Evolutionary conservation across 1,140 invertebrate species (phyloP).

Genomic region (Drosophila lacteicornis): DNA sequence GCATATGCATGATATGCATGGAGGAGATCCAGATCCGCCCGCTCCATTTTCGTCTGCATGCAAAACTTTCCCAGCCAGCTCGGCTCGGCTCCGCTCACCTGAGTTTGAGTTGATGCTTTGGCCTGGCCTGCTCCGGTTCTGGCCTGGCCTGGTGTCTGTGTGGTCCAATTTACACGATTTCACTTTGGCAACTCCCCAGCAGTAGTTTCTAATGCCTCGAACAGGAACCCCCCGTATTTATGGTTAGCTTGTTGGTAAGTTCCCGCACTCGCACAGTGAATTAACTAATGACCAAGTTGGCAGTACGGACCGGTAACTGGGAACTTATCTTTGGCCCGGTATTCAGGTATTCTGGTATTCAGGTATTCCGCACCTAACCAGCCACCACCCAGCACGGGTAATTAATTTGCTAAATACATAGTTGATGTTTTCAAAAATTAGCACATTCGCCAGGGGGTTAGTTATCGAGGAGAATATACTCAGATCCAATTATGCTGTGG

Average conservation of each 20-base stretch:
- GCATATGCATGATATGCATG: constrained; percentile 53
- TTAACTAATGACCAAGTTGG: constrained; percentile 76
- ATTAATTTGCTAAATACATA: constrained; percentile 66
- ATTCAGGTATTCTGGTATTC: not conserved
- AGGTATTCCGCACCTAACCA: constrained; percentile 43
- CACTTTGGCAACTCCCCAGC: constrained; percentile 58
- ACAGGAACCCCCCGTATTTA: constrained; percentile 51
- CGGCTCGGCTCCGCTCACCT: constrained; percentile 24
- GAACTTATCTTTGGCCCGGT: constrained; percentile 24
- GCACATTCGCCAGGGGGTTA: constrained; percentile 25
- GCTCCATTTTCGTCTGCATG: constrained; percentile 49
- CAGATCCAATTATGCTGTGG: not conserved
- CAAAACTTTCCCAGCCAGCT: constrained; percentile 66
- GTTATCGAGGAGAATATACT: not conserved
- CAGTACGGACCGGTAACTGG: constrained; percentile 22
- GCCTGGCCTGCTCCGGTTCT: constrained; percentile 12
- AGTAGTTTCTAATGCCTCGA: constrained; percentile 51
- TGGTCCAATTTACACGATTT: constrained; percentile 83
- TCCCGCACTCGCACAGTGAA: constrained; percentile 68
- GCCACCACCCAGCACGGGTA: constrained; percentile 33
- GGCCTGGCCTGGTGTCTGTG: constrained; percentile 65
- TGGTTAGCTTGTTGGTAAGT: constrained; percentile 70
- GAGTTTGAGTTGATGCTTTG: constrained; percentile 30
- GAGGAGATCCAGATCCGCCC: constrained; percentile 36
- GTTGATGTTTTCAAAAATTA: constrained; percentile 59